phyloP scores from a whole-genome alignment of 2,113 vertebrate genomes.

The Chloropsis hardwickii region DNA sequence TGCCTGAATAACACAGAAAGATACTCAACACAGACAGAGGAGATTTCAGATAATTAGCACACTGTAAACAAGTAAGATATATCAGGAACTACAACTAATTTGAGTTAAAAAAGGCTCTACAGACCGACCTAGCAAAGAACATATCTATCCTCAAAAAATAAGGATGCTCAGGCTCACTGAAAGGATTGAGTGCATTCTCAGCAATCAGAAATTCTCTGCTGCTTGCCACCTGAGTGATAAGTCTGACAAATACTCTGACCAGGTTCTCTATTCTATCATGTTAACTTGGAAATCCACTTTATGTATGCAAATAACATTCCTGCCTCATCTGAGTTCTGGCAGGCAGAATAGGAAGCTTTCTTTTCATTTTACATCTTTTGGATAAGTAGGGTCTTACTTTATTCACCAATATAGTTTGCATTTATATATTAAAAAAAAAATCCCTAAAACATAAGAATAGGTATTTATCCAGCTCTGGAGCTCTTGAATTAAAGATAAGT shows the following conservation, averaged over 20 bases:
- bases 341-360: background rate
- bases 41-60: background rate
- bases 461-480: background rate
- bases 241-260: background rate
- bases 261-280: background rate
- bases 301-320: background rate
- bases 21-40: background rate
- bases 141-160: background rate
- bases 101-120: background rate
- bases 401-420: background rate
- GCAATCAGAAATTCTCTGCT: background rate
- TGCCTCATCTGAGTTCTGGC: background rate
- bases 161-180: background rate
- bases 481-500: constrained; percentile 15
- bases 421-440: background rate
- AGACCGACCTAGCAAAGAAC: background rate
- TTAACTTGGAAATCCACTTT: constrained; percentile 5
- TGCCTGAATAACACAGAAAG: background rate
- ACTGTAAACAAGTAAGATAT: background rate
- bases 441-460: background rate
- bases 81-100: background rate
- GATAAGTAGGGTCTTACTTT: background rate
- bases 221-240: background rate
- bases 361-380: background rate
- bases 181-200: background rate